These are phyloP conservation scores for Cheilosia grossa DNA, from an alignment of 2,888 invertebrate species.

Conservation along the genomic window DNA sequence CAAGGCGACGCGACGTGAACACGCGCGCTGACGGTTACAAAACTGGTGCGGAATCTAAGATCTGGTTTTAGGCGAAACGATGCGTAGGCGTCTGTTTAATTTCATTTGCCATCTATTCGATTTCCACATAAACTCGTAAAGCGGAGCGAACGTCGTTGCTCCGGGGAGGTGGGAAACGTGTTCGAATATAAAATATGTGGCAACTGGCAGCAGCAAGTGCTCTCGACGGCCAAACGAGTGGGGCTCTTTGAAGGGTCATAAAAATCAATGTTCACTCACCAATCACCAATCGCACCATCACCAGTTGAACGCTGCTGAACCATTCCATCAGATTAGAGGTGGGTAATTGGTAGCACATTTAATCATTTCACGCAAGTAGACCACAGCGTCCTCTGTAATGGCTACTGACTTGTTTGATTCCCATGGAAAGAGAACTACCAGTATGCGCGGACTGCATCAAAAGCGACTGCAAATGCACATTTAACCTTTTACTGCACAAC, in stretches of 20 bases:
- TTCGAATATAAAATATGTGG: slow-evolving; percentile 52
- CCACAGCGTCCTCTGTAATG: slow-evolving; percentile 12
- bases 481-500: slow-evolving; percentile 71
- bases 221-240: slow-evolving; percentile 26
- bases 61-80: slow-evolving; percentile 61
- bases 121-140: slow-evolving; percentile 62
- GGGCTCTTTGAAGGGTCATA: slow-evolving; percentile 55
- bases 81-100: slow-evolving; percentile 72
- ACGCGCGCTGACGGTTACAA: slow-evolving; percentile 31
- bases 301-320: slow-evolving; percentile 2
- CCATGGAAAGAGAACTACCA: slow-evolving; percentile 53
- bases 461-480: slow-evolving; percentile 64
- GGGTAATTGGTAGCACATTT: slow-evolving; percentile 71
- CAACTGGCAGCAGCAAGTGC: slow-evolving; percentile 63
- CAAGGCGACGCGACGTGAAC: slow-evolving; percentile 25
- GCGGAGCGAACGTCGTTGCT: slow-evolving; percentile 27
- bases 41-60: slow-evolving; percentile 60
- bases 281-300: slow-evolving; percentile 12
- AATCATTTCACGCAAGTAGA: slow-evolving; percentile 66
- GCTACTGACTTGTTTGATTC: slow-evolving; percentile 57
- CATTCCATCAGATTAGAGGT: slow-evolving; percentile 63
- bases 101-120: slow-evolving; percentile 61
- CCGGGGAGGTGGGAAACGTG: slow-evolving; percentile 27
- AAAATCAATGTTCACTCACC: slow-evolving; percentile 65
- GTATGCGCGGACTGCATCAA: slow-evolving; percentile 52